phyloP scores from a whole-genome alignment of 2,113 vertebrate genomes.

The Hyla sarda region DNA sequence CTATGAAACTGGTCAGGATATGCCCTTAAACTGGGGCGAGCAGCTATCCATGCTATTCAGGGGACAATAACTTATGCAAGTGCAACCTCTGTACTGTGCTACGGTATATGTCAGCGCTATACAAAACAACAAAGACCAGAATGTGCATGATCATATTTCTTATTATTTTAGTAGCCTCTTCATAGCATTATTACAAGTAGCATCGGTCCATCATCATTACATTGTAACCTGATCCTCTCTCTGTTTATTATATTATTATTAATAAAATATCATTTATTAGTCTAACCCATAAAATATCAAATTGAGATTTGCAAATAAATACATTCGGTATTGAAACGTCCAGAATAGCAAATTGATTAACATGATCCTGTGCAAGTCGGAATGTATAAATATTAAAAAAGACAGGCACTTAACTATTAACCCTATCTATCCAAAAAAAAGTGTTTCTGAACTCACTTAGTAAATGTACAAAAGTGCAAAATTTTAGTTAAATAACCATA shows the following conservation, averaged over 20 bases:
- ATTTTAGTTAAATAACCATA: slow-evolving; percentile 14
- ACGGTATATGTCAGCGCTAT: neutral
- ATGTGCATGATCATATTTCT: neutral
- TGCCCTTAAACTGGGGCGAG: no score
- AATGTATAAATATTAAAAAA: slow-evolving; percentile 72
- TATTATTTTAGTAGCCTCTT: slow-evolving; percentile 17
- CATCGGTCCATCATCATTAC: neutral
- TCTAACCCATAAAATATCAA: slow-evolving; percentile 41
- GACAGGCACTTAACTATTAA: slow-evolving; percentile 59
- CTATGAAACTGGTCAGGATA: no score
- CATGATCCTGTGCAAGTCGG: slow-evolving; percentile 48
- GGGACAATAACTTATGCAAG: no score
- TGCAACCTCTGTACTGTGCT: neutral
- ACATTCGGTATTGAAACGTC: slow-evolving; percentile 34
- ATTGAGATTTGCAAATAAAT: slow-evolving; percentile 50
- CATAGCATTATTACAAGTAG: neutral
- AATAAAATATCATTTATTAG: slow-evolving; percentile 47
- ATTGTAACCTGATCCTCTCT: neutral
- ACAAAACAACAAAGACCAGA: neutral
- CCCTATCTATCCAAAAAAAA: slow-evolving; percentile 46
- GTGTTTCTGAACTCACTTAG: no score
- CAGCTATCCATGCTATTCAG: no score
- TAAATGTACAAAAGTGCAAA: neutral
- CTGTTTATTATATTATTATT: slow-evolving; percentile 24
- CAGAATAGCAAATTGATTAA: slow-evolving; percentile 13